These are phyloP conservation scores for Drosophila hamatofila DNA, from an alignment of 2,888 invertebrate genomes.

Conservation along the genomic window DNA sequence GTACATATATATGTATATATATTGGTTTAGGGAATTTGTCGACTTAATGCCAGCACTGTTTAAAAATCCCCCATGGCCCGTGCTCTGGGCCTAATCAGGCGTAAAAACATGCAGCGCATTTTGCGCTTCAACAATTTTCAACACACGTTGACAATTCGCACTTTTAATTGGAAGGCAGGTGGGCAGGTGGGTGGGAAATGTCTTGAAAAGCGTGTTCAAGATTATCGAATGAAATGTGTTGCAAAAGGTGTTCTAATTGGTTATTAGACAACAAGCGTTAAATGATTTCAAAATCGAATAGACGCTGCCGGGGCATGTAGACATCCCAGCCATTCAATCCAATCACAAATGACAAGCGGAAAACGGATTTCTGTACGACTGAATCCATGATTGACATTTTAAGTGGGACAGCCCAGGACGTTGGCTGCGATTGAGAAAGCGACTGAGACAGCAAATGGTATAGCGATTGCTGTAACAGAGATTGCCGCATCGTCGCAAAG, in stretches of 20 bases:
- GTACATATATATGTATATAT: slow-evolving; percentile 13
- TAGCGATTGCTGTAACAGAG: slow-evolving; percentile 6
- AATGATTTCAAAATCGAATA: slow-evolving; percentile 5
- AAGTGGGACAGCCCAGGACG: slow-evolving; percentile 35
- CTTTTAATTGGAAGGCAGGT: slow-evolving; percentile 62
- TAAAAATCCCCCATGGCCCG: background rate
- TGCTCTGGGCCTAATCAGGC: slow-evolving; percentile 52
- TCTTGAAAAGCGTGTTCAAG: slow-evolving; percentile 41
- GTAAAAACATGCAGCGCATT: slow-evolving; percentile 55
- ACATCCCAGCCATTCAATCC: slow-evolving; percentile 25
- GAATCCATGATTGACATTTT: slow-evolving; percentile 69
- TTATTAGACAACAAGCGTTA: slow-evolving; percentile 35
- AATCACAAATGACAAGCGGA: slow-evolving; percentile 71
- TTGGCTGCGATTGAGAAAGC: slow-evolving; percentile 5
- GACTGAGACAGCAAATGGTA: background rate
- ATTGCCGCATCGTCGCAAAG: background rate
- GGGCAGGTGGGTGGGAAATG: background rate
- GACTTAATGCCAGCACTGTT: slow-evolving; percentile 13
- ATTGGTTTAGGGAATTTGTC: slow-evolving; percentile 27
- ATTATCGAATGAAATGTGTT: slow-evolving; percentile 27
- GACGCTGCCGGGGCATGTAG: slow-evolving; percentile 1
- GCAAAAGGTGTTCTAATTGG: slow-evolving; percentile 55
- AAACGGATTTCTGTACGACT: slow-evolving; percentile 74
- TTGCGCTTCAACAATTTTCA: slow-evolving; percentile 48
- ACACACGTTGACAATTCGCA: slow-evolving; percentile 55